A percentile compares a stretch with the other conserved stretches of the same genome.
phyloP scores from a whole-genome alignment of 2,888 invertebrate species.

The Onthophagus sagittarius region DNA sequence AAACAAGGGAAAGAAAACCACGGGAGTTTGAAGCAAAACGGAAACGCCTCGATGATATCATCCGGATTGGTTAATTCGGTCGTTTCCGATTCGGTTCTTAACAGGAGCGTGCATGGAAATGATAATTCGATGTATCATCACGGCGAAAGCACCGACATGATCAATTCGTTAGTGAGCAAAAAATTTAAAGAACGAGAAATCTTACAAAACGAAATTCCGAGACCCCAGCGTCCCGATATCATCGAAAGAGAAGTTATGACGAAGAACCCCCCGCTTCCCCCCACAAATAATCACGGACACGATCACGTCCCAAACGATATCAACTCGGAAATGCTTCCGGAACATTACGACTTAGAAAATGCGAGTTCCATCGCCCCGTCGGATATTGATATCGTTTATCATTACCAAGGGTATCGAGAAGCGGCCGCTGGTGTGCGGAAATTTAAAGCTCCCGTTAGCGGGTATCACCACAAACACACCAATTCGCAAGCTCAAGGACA shows the following conservation, averaged over 20 bases:
- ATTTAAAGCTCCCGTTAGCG: constrained; percentile 78
- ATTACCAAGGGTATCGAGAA: constrained; percentile 92
- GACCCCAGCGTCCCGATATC: constrained; percentile 88
- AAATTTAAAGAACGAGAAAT: constrained; percentile 86
- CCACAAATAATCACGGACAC: constrained; percentile 66
- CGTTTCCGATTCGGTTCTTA: constrained; percentile 66
- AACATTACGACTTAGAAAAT: constrained; percentile 95
- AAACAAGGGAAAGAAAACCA: constrained; percentile 84
- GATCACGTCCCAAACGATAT: constrained; percentile 74
- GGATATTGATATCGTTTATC: constrained; percentile 94
- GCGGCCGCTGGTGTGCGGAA: constrained; percentile 71
- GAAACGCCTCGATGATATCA: constrained; percentile 65
- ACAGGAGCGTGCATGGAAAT: constrained; percentile 64
- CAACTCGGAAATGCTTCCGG: constrained; percentile 70
- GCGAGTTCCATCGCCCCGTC: constrained; percentile 97
- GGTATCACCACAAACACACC: constrained; percentile 75
- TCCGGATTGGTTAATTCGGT: constrained; percentile 65
- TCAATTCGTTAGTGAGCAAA: constrained; percentile 75
- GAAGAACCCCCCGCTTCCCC: constrained; percentile 79
- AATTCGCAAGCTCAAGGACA: constrained; percentile 61
- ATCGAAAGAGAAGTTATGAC: constrained; percentile 86
- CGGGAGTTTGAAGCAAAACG: constrained; percentile 69
- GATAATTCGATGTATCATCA: constrained; percentile 68
- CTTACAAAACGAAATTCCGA: constrained; percentile 63
- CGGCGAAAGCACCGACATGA: constrained; percentile 69